Evolutionary conservation across 2,113 vertebrate genomes (phyloP).

Genomic region (Dissostichus mawsoni): DNA sequence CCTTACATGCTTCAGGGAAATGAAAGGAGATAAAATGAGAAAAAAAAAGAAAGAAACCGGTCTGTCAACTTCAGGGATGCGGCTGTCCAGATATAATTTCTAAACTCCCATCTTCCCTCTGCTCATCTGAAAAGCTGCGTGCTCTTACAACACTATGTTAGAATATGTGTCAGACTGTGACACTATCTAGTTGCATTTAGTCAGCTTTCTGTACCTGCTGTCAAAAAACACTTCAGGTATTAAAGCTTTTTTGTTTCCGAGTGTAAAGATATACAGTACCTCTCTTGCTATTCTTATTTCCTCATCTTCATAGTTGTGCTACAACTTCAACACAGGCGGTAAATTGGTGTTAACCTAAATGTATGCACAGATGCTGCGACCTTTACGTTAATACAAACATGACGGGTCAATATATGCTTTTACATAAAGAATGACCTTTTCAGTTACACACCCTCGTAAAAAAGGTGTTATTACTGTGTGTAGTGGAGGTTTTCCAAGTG

Average conservation of each 20-base stretch:
- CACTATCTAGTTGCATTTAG: conserved; percentile 37
- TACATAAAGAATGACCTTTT: conserved; percentile 19
- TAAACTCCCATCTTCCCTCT: conserved; percentile 23
- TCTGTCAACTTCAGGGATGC: conserved; percentile 11
- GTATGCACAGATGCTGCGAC: neutral
- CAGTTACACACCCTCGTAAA: neutral
- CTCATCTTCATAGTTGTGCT: neutral
- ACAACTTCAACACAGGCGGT: neutral
- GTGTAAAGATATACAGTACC: neutral
- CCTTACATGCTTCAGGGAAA: conserved; percentile 6
- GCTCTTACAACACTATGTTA: neutral
- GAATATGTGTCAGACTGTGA: conserved; percentile 17
- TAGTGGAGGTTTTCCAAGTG: neutral
- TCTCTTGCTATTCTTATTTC: neutral
- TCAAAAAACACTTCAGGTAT: conserved; percentile 1
- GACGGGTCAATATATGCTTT: neutral
- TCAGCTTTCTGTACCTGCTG: conserved; percentile 23
- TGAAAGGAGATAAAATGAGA: conserved; percentile 11
- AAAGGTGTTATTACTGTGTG: neutral
- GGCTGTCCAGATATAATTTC: conserved; percentile 26
- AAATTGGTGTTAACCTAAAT: neutral
- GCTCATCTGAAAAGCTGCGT: conserved; percentile 17
- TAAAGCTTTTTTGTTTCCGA: conserved; percentile 14
- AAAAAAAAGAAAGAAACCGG: neutral
- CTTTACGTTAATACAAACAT: neutral